These are phyloP conservation scores for Pomacea maculata DNA, from an alignment of 1,140 invertebrate species.

Conservation along the genomic window DNA sequence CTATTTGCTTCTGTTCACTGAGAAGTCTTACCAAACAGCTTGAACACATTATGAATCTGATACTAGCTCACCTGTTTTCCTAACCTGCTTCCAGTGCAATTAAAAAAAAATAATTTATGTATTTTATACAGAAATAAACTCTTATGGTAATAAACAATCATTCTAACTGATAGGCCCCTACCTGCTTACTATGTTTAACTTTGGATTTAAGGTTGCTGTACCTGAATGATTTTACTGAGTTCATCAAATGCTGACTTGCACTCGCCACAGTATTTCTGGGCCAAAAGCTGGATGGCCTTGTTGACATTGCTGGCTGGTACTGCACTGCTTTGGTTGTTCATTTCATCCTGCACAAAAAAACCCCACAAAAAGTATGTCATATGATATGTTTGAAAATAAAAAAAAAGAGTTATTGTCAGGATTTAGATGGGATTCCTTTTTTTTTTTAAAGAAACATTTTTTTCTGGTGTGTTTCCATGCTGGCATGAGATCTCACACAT, in stretches of 20 bases:
- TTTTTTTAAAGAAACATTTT: no score
- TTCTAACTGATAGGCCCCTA: no score
- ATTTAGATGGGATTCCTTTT: no score
- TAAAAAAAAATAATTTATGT: no score
- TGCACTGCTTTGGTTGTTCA: constrained; percentile 29
- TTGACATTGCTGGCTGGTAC: constrained; percentile 66
- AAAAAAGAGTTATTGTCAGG: no score
- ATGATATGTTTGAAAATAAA: not conserved
- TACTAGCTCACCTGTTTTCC: no score
- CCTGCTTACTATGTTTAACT: no score
- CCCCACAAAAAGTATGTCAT: not conserved
- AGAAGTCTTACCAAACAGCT: not conserved
- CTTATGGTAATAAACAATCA: no score
- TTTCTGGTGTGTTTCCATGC: not conserved
- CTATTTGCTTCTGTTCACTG: no score
- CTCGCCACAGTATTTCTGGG: constrained; percentile 94
- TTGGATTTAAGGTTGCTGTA: constrained; percentile 15
- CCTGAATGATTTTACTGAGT: constrained; percentile 91
- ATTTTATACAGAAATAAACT: no score
- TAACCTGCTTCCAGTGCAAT: no score
- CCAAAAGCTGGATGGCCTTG: constrained; percentile 71
- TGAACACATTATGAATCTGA: not conserved
- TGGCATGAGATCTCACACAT: no score
- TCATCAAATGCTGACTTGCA: constrained; percentile 96
- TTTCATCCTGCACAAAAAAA: constrained; percentile 4